phyloP scores from a whole-genome alignment of 2,888 invertebrate species.

The Panzeria rudis region DNA sequence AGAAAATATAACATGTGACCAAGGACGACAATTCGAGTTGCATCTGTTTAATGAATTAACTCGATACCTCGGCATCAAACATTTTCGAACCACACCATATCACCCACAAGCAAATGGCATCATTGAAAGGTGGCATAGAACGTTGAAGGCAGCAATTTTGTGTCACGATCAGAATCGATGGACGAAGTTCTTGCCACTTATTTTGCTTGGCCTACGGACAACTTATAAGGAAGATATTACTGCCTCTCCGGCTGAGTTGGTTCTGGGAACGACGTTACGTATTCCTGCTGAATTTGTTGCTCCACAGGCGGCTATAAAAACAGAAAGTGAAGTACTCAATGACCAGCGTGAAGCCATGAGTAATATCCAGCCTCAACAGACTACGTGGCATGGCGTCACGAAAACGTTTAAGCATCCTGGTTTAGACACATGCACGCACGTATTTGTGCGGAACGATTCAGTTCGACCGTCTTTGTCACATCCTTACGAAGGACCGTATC shows the following conservation, averaged over 20 bases:
- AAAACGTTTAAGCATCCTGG: slow-evolving; percentile 19
- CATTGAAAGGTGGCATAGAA: slow-evolving; percentile 69
- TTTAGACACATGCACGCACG: neutral
- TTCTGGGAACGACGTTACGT: slow-evolving; percentile 76
- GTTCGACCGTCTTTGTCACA: no score
- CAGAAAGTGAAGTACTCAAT: slow-evolving; percentile 12
- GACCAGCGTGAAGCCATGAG: slow-evolving; percentile 2
- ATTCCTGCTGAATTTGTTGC: slow-evolving; percentile 74
- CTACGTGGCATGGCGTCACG: neutral
- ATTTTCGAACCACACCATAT: slow-evolving; percentile 52
- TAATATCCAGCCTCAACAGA: slow-evolving; percentile 38
- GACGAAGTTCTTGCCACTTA: slow-evolving; percentile 50
- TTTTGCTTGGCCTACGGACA: slow-evolving; percentile 62
- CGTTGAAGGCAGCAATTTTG: slow-evolving; percentile 50
- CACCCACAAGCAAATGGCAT: slow-evolving; percentile 46
- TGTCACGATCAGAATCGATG: slow-evolving; percentile 60
- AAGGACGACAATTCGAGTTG: slow-evolving; percentile 64
- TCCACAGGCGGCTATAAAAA: neutral
- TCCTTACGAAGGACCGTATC: slow-evolving; percentile 24
- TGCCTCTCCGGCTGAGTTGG: slow-evolving; percentile 75
- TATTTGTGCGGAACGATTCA: no score
- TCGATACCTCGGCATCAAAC: slow-evolving; percentile 42
- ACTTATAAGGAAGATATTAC: slow-evolving; percentile 60
- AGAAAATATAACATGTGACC: no score
- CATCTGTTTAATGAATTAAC: slow-evolving; percentile 58